Conservation (phyloP, 1,140 invertebrate species). For the Psix sp. region DNA sequence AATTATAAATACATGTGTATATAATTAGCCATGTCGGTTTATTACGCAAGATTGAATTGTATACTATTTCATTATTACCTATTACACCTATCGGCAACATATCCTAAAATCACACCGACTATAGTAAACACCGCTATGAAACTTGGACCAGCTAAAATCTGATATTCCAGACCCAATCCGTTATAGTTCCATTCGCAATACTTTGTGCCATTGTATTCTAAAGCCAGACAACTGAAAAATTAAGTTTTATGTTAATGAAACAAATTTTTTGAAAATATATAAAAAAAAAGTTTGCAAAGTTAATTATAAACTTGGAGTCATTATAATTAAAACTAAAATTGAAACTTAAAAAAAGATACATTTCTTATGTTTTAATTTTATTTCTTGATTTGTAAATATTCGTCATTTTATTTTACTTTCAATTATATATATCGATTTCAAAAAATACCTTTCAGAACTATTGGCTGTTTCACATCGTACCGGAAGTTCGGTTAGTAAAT, state of each 20-base stretch:
- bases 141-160: constrained; percentile 92
- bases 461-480: constrained; percentile 81
- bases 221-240: constrained; percentile 80
- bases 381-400: background rate
- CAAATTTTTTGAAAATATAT: too few relatives aligned
- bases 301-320: too few relatives aligned
- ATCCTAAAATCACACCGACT: constrained; percentile 89
- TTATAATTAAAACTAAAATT: too few relatives aligned
- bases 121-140: constrained; percentile 95
- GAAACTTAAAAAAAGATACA: too few relatives aligned
- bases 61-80: too few relatives aligned
- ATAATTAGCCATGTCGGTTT: background rate
- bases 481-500: constrained; percentile 79
- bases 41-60: too few relatives aligned
- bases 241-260: constrained; percentile 14
- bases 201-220: constrained; percentile 82
- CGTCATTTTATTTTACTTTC: too few relatives aligned
- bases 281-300: too few relatives aligned
- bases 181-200: constrained; percentile 96
- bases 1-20: too few relatives aligned
- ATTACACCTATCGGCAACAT: constrained; percentile 87
- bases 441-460: constrained; percentile 80
- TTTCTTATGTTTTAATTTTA: too few relatives aligned
- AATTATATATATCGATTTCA: too few relatives aligned
- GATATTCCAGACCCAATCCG: constrained; percentile 93